Base-by-base conservation (phyloP, 1,140 invertebrate genomes). In the Nasonia vitripennis region DNA sequence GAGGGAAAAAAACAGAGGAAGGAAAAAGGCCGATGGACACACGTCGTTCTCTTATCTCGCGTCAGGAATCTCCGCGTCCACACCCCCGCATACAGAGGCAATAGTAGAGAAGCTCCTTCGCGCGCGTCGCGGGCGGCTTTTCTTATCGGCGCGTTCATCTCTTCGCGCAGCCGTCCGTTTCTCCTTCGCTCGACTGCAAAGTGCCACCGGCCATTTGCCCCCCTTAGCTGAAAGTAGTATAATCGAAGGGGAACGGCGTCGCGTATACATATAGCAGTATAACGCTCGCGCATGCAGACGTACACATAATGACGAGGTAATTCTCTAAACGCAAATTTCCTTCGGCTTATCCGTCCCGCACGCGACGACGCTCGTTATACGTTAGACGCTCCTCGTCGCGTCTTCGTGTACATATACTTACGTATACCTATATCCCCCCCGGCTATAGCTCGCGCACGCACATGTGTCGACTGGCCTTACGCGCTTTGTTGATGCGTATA, bases 291-390 rank as follows among this genome's bases (percentile, higher is more conserved):
- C 27, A 20, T 1, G 11, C 17, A 37, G 9, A 37, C 23, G 11
- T 10, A 23, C n/a, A n/a, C 85, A 86, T 90, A 90, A 90, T 90
- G 89, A 91, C 91, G 88, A 84, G 90, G 91, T 91, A 92, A 92
- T 92, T 92, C 91, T 89, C 90, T 92, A 92, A 91, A 90, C 89
- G 89, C 89, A 89, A 92, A 91, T 90, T 92, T 91, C 89, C 91
- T 91, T 88, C 82, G 87, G 86, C 87, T 90, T 89, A 88, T 88
- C 88, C 87, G 51, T 84, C 86, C 86, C 88, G 86, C 91, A 91
- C 90, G 91, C 90, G 90, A 90, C 88, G 84, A 84, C 14, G 6
- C 23, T 41, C 34, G 79, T 92, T 88, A 88, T 91, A 27, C 27
- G 34, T 37, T 91, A 90, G 78, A 27, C 74, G 55, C 45, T 51